Evolutionary conservation across 1,140 invertebrate species (phyloP), one percentile per base, ranked within the genome.

Genomic region (Hyles vespertilio): DNA sequence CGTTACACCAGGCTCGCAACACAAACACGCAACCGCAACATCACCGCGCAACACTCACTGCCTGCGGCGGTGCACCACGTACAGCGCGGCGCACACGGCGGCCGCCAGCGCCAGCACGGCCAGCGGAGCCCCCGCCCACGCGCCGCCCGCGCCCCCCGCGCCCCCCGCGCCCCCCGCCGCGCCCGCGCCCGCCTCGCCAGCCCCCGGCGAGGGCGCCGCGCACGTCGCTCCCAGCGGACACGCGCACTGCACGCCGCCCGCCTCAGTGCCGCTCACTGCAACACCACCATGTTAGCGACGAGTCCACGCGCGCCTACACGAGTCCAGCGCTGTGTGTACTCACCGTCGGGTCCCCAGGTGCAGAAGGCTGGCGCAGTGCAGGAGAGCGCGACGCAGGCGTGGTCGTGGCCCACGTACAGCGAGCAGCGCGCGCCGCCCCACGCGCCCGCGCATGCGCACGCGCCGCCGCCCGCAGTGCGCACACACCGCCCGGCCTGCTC

Each of bases 211-310:
- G 33, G 55, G 94, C 36, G 86, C 72, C 6, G 79, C 64, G 8
- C 93, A 94, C 9, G 82, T 83, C 90, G 92, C 93, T 8, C 90
- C 90, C n/a, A 81, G 81, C 5, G 84, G 70, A 78, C 94, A 94
- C 57, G 86, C 89, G 78, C 92, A 93, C 56, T 78, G 87, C 40
- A 91, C 63, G 22, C 64, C 56, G 10, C 75, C 81, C 9, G 66
- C 60, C 2, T 65, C 65, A 3, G 58, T 50, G 0, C 64, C 62
- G 44, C 73, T 65, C 45, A 61, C 76, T 75, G 57, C 10, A 50
- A 3, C 22, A 11, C 3, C 22, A 51, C 22, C 2, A 22, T 22
- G 22, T 22, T 22, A 22, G 22, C 22, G 22, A 22, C 22, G 22
- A 22, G 22, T 22, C 22, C 22, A 22, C 22, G 22, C 22, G 22